These are phyloP conservation scores for Heterocephalus glaber DNA, from an alignment of 2,113 vertebrate genomes.

Conservation along the genomic window DNA sequence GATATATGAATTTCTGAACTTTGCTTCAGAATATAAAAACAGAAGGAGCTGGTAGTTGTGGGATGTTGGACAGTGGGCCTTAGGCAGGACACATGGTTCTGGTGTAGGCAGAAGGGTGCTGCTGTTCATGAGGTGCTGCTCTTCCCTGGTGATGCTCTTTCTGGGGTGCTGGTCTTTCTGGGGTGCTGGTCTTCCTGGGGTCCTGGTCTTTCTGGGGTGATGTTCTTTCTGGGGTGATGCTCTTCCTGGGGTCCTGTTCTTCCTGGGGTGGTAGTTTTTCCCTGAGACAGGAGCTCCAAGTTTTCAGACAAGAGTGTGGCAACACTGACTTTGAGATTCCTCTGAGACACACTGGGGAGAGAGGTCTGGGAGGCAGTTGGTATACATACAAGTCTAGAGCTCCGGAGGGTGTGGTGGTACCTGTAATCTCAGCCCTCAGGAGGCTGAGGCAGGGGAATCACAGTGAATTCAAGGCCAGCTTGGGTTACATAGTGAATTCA, in stretches of 20 bases:
- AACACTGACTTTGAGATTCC: not conserved
- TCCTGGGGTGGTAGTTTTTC: not conserved
- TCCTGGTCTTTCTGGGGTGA: not conserved
- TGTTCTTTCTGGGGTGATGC: not conserved
- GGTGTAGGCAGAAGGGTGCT: not conserved
- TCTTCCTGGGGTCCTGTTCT: not conserved
- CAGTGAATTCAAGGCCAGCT: not conserved
- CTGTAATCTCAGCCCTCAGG: not conserved
- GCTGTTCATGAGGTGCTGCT: not conserved
- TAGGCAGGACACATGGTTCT: not conserved
- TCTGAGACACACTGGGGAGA: not conserved
- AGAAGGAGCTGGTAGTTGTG: not conserved
- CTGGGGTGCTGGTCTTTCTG: not conserved
- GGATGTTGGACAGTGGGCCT: not conserved
- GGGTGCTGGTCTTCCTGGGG: not conserved
- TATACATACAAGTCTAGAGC: not conserved
- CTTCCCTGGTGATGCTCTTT: not conserved
- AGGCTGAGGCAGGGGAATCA: not conserved
- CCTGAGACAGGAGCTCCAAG: not conserved
- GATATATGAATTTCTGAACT: not conserved
- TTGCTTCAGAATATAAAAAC: conserved; percentile 18
- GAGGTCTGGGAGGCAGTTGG: not conserved
- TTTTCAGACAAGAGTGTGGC: not conserved
- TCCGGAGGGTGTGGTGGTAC: not conserved
- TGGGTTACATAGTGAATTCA: not conserved